Evolutionary conservation across 1,140 invertebrate genomes (phyloP).

Genomic region (Atopsyche davidsoni): DNA sequence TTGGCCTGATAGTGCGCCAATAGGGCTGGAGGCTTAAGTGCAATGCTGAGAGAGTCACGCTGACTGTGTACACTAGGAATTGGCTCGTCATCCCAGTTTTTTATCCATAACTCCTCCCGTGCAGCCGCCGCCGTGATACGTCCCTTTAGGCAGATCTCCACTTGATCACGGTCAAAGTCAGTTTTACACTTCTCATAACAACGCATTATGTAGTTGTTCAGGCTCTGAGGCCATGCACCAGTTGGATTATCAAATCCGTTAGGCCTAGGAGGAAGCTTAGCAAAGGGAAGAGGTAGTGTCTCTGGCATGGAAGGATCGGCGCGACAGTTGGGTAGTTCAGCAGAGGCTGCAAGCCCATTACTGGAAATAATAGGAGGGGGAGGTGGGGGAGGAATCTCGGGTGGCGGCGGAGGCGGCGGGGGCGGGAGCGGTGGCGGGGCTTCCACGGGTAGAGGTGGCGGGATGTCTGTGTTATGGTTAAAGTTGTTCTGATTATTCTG

Average conservation of each 20-base stretch:
- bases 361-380: constrained; percentile 46
- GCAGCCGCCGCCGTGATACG: constrained; percentile 86
- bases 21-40: constrained; percentile 33
- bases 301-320: constrained; percentile 34
- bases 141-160: constrained; percentile 88
- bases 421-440: constrained; percentile 48
- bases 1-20: constrained; percentile 45
- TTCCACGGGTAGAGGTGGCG: constrained; percentile 55
- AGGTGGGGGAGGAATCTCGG: constrained; percentile 45
- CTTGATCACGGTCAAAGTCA: constrained; percentile 83
- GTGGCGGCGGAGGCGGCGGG: constrained; percentile 44
- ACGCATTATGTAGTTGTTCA: constrained; percentile 81
- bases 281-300: constrained; percentile 31
- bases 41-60: constrained; percentile 54
- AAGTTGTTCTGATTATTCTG: constrained; percentile 46
- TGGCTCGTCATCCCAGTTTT: constrained; percentile 89
- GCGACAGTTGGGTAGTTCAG: constrained; percentile 41
- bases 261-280: constrained; percentile 31
- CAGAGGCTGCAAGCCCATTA: too few species aligned
- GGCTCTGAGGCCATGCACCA: constrained; percentile 63
- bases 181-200: constrained; percentile 88
- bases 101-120: constrained; percentile 75
- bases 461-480: constrained; percentile 34
- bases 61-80: constrained; percentile 79
- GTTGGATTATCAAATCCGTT: constrained; percentile 43